Base-by-base conservation (phyloP, 2,797 vertebrate genomes). In the Capromys pilorides region DNA sequence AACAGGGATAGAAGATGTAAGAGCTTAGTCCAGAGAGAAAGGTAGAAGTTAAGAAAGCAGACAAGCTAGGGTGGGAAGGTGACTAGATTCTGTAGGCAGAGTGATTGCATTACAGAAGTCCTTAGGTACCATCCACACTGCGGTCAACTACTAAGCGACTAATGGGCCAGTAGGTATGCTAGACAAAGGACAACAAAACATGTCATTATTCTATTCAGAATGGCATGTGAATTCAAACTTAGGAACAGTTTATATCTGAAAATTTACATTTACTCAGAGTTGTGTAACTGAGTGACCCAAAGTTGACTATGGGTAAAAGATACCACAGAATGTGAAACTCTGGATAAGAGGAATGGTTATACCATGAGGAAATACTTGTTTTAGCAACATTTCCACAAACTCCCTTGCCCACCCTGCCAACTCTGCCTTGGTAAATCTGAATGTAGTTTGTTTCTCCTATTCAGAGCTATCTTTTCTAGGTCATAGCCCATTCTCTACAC, bases 1-100 rank as follows among this genome's bases (percentile, higher is more conserved):
- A 2, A 62, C 93, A 69, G n/a, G 49, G 93, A 66, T 16, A 73
- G 39, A 61, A 91, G n/a, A 78, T 82, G 13, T 31, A 93, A 96
- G 61, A 89, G 19, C 19, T 92, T 33, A 78, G 71, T 54, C 3
- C 13, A 84, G 49, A 90, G 86, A 33, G 51, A 86, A 21, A 86
- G 59, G 41, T 41, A 84, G n/a, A 91, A 89, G 26, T 86, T 67
- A 95, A 79, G 1, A 36, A 88, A 64, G 54, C 83, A 1, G 6
- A 36, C 13, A 89, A 49, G 6, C 41, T 85, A 36, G 54, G n/a
- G 13, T 71, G 21, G 18, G 64, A 11, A 87, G 41, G 33, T 73
- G 66, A 90, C 22, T 69, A 86, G 21, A 64, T 71, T 41, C 16
- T 80, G 6, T 36, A 92, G 87, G 51, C 26, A 49, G 51, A 33